Percentiles rank a stretch among this genome's conserved stretches.
Evolutionary conservation across 2,797 vertebrate genomes (phyloP).

Genomic region (Pangasius krempfi): DNA sequence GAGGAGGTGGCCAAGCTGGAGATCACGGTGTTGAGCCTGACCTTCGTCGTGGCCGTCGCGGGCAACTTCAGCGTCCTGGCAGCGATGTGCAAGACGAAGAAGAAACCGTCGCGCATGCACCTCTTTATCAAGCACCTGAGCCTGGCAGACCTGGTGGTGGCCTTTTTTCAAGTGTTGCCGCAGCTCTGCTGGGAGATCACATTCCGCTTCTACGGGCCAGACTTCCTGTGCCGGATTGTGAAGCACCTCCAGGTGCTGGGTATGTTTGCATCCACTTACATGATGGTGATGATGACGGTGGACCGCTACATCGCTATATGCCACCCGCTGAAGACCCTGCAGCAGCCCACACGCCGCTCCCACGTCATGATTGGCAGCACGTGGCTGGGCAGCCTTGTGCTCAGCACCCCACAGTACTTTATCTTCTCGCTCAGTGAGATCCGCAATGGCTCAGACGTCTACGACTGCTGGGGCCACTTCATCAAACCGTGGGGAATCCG

Average conservation of each 20-base stretch:
- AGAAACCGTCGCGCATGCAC: slow-evolving; percentile 93
- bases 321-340: slow-evolving; percentile 93
- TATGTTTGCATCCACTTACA: slow-evolving; percentile 96
- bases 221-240: slow-evolving; percentile 90
- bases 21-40: slow-evolving; percentile 88
- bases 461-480: slow-evolving; percentile 95
- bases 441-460: slow-evolving; percentile 82
- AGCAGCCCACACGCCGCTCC: slow-evolving; percentile 88
- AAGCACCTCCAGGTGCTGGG: slow-evolving; percentile 95
- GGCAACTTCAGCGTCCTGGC: slow-evolving; percentile 89
- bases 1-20: slow-evolving; percentile 92
- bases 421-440: slow-evolving; percentile 94
- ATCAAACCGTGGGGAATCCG: slow-evolving; percentile 85
- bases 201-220: slow-evolving; percentile 91
- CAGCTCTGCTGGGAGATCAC: slow-evolving; percentile 96
- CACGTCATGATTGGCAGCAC: slow-evolving; percentile 88
- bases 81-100: slow-evolving; percentile 88
- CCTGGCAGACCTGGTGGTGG: slow-evolving; percentile 92
- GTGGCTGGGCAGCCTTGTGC: slow-evolving; percentile 87
- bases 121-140: slow-evolving; percentile 96
- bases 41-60: slow-evolving; percentile 87
- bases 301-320: slow-evolving; percentile 98
- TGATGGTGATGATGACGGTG: slow-evolving; percentile 97
- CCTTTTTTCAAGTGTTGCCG: slow-evolving; percentile 95
- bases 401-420: slow-evolving; percentile 92